Conservation (phyloP, 2,797 vertebrate genomes). For the Odontamblyopus lacepedii region DNA sequence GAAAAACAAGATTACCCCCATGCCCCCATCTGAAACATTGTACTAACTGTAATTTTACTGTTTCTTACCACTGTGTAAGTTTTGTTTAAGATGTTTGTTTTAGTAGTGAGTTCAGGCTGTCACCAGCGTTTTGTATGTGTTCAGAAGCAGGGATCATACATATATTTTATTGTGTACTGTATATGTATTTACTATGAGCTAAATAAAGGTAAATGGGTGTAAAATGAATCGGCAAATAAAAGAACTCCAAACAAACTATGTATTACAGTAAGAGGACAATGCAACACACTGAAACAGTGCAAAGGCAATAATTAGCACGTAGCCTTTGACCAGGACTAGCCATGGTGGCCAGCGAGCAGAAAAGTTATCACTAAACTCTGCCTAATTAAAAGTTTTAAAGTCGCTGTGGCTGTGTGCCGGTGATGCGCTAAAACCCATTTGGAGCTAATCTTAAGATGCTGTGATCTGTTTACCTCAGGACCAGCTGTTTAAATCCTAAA, state of each 20-base stretch:
- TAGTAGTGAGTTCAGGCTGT: no score
- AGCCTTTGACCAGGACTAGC: not conserved
- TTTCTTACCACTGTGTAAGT: no score
- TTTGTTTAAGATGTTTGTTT: no score
- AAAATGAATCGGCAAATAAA: no score
- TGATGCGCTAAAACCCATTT: conserved; percentile 10
- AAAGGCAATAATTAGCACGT: no score
- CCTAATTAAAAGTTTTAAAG: not conserved
- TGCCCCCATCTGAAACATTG: no score
- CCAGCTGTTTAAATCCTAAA: conserved; percentile 9
- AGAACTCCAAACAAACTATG: not conserved
- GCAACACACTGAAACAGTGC: not conserved
- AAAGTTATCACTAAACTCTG: not conserved
- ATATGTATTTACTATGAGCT: not conserved
- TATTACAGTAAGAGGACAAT: not conserved
- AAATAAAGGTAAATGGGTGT: not conserved
- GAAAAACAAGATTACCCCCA: no score
- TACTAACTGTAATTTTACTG: no score
- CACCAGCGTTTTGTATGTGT: no score
- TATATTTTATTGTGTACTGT: no score
- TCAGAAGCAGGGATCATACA: no score
- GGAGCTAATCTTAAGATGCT: not conserved
- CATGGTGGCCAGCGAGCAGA: not conserved
- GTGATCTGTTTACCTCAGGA: conserved; percentile 3
- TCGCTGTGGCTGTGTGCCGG: not conserved